Evolutionary conservation across 2,888 invertebrate species (phyloP).

Genomic region (Ochropacha duplaris): DNA sequence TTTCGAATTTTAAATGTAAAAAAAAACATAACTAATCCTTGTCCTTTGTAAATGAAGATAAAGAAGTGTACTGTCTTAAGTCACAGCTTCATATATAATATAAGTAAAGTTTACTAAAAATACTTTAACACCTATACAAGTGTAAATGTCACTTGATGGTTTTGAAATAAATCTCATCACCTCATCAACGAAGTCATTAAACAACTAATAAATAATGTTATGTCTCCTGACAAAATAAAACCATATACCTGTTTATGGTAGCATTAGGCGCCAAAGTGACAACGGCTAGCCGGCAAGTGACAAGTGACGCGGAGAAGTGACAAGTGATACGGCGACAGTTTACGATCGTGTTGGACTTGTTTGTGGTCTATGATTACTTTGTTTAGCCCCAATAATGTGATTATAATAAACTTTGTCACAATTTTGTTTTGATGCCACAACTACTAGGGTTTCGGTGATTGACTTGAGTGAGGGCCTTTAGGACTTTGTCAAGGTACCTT

Average conservation of each 20-base stretch:
- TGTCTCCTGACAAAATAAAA: not conserved
- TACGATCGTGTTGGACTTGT: constrained; percentile 18
- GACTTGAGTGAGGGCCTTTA: no score
- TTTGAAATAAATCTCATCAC: not conserved
- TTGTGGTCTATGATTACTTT: constrained; percentile 3
- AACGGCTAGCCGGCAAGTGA: constrained; percentile 3
- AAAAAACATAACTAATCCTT: no score
- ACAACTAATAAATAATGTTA: not conserved
- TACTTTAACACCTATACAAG: not conserved
- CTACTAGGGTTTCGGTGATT: no score
- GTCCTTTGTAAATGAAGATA: no score
- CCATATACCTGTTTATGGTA: not conserved
- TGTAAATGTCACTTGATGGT: not conserved
- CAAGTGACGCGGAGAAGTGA: constrained; percentile 3
- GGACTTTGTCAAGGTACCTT: no score
- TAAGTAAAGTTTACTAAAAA: not conserved
- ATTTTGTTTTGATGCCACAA: no score
- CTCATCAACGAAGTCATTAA: not conserved
- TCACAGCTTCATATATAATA: not conserved
- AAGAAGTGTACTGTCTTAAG: no score
- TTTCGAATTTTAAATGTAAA: no score
- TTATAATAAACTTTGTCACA: no score
- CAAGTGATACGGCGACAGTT: constrained; percentile 4
- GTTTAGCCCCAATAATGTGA: no score
- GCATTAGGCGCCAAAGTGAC: not conserved